These are phyloP conservation scores for Hemibagrus wyckioides DNA, from an alignment of 2,113 vertebrate species.

Conservation along the genomic window DNA sequence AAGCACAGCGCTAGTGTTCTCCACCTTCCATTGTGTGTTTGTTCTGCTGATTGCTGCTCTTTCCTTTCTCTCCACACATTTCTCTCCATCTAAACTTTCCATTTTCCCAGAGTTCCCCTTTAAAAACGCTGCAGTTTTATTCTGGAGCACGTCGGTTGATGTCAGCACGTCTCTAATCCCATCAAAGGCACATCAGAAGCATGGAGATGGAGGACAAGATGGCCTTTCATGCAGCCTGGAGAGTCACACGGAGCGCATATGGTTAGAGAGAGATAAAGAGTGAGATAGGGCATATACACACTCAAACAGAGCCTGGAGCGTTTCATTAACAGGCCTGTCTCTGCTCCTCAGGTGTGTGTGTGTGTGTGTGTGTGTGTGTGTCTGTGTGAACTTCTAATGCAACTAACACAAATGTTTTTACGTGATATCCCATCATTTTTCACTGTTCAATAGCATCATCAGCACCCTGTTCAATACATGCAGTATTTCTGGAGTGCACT, in stretches of 20 bases:
- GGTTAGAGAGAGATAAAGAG: constrained; percentile 29
- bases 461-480: not conserved
- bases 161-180: constrained; percentile 38
- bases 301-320: constrained; percentile 5
- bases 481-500: not conserved
- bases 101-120: constrained; percentile 20
- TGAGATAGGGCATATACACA: constrained; percentile 20
- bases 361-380: not conserved
- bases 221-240: constrained; percentile 30
- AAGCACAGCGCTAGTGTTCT: constrained; percentile 20
- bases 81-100: constrained; percentile 8
- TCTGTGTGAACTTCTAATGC: not conserved
- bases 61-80: constrained; percentile 9
- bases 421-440: not conserved
- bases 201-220: constrained; percentile 38
- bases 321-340: constrained; percentile 15
- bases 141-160: constrained; percentile 27
- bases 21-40: constrained; percentile 33
- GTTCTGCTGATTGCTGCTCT: constrained; percentile 40
- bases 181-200: constrained; percentile 40
- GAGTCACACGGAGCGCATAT: constrained; percentile 37
- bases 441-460: not conserved
- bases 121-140: constrained; percentile 24
- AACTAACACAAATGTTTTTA: too few relatives aligned
- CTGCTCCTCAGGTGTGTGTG: not conserved